Evolutionary conservation across 2,888 invertebrate species (phyloP).

Genomic region (Podabrus alpinus): DNA sequence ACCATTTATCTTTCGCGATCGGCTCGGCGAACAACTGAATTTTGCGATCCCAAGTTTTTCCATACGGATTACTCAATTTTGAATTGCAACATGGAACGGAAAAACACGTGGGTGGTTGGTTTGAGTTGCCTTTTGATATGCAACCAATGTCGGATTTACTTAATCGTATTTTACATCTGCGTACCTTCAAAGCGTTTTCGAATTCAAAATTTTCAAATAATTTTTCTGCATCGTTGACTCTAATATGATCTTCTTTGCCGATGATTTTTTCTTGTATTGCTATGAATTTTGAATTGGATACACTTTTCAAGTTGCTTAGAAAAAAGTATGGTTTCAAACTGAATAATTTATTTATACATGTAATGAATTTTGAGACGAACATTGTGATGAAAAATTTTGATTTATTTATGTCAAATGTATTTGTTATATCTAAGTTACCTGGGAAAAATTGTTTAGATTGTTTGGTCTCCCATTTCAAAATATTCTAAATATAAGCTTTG

Average conservation of each 20-base stretch:
- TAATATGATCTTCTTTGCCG: neutral
- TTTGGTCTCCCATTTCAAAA: slow-evolving; percentile 65
- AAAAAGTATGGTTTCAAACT: neutral
- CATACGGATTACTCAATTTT: too few species aligned
- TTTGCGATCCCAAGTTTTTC: too few species aligned
- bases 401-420: neutral
- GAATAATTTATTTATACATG: neutral
- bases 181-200: neutral
- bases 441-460: neutral
- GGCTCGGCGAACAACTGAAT: too few species aligned
- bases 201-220: neutral
- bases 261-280: neutral
- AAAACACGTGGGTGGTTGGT: neutral
- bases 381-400: neutral
- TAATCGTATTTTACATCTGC: too few species aligned
- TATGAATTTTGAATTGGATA: neutral
- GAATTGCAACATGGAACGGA: neutral
- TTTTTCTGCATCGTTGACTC: neutral
- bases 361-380: neutral
- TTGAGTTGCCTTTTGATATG: neutral
- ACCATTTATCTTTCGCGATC: neutral
- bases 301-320: neutral
- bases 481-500: slow-evolving; percentile 90
- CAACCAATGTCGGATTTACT: neutral
- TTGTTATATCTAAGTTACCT: neutral